Base-by-base conservation (phyloP, 2,113 vertebrate genomes). In the Xenopus laevis region DNA sequence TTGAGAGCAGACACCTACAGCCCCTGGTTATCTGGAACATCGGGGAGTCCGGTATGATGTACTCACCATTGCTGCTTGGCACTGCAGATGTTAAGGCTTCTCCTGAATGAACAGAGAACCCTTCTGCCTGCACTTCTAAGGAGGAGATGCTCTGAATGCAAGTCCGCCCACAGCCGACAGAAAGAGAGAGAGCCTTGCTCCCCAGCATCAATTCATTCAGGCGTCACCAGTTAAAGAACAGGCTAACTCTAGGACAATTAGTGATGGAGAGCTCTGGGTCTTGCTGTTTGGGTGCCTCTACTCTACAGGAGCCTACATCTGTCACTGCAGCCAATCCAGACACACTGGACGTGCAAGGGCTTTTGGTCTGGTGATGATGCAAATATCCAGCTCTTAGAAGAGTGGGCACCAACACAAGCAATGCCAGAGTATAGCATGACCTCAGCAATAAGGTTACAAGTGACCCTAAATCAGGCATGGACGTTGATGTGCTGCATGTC, bases 201-300 rank as follows among this genome's bases (percentile, higher is more conserved):
- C 82, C 81, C 85, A 83, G 78, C 83, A 86, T 90, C 87, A 88
- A 81, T 82, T 70, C 70, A 79, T 73, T 59, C 82, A 83, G 81
- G 79, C 87, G 86, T 92, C 91, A 91, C 88, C 68, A 83, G 86
- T 83, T 68, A 11, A 13, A 50, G 66, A 55, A 16, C 27, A 69
- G 47, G 66, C 47, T 57, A 60, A 76, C 27, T 61, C 66, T 46
- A 15, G 74, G 59, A 55, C 66, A 46, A n/a, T 61, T 16, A 50
- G 18, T 63, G 13, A 27, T 21, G 46, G 65, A 18, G 60, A 15
- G 13, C 68, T 15, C 17, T 44, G 33, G 58, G 9, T 70, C 23
- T 12, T 15, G 21, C 8, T 21, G 20, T n/a, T 55, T 55, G 53
- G 53, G 53, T 60, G 18, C 9, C 3, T 18, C 10, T 60, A 4